phyloP scores from a whole-genome alignment of 2,888 invertebrate species.

The Schrankia costaestrigalis region DNA sequence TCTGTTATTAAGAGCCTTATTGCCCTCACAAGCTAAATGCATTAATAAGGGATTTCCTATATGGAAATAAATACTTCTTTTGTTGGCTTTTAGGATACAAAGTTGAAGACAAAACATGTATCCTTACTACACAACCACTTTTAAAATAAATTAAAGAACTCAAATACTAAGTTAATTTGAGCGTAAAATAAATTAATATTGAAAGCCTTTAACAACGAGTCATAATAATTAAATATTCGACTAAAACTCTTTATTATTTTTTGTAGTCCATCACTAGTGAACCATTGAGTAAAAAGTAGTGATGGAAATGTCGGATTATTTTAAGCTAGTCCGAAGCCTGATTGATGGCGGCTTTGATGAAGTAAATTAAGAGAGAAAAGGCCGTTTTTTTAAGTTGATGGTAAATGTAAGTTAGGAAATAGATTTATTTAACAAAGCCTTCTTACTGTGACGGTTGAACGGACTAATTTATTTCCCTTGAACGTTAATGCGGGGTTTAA shows the following conservation, averaged over 20 bases:
- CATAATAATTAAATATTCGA: constrained; percentile 6
- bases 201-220: too few species aligned
- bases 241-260: constrained; percentile 2
- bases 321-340: constrained; percentile 41
- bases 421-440: constrained; percentile 22
- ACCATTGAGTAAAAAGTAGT: constrained; percentile 29
- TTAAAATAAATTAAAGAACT: too few species aligned
- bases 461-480: constrained; percentile 19
- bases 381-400: constrained; percentile 19
- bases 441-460: constrained; percentile 3
- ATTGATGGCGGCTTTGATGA: constrained; percentile 49
- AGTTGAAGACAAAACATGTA: too few species aligned
- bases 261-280: constrained; percentile 20
- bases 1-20: too few species aligned
- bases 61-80: too few species aligned
- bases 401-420: constrained; percentile 16
- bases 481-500: constrained; percentile 10
- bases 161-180: too few species aligned
- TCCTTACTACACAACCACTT: too few species aligned
- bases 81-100: too few species aligned
- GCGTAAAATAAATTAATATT: too few species aligned
- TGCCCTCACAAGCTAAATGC: too few species aligned
- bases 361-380: constrained; percentile 43
- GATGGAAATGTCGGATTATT: constrained; percentile 40
- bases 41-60: too few species aligned